Evolutionary conservation across 53 echinoderm and acorn worm genomes (phyloP).

Genomic region (Glandiceps talaboti): DNA sequence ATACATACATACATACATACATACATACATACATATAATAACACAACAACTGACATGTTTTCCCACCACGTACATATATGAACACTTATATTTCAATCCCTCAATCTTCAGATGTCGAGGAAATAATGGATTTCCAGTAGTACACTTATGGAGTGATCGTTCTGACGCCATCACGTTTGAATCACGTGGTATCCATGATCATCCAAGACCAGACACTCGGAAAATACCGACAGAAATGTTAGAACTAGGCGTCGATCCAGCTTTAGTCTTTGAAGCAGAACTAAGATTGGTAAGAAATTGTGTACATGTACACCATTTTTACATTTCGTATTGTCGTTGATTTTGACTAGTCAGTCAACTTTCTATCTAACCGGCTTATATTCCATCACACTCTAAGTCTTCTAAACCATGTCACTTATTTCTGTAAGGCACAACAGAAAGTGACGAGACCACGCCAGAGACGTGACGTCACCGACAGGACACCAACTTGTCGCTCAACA

Average conservation of each 20-base stretch:
- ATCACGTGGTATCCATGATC: slow-evolving; percentile 5
- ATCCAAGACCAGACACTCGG: slow-evolving; percentile 7
- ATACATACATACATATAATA: no score
- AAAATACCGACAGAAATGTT: not conserved
- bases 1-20: no score
- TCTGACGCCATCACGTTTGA: slow-evolving; percentile 11
- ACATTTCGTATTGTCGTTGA: no score
- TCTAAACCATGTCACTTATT: no score
- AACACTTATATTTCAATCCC: no score
- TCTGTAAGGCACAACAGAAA: not conserved
- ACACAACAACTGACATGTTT: no score
- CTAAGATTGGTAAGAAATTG: not conserved
- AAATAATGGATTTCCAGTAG: not conserved
- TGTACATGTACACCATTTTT: no score
- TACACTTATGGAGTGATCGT: slow-evolving; percentile 9
- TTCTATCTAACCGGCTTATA: no score
- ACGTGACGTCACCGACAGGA: not conserved
- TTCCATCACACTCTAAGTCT: no score
- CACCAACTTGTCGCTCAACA: not conserved
- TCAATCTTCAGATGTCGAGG: slow-evolving; percentile 16
- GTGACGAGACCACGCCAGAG: not conserved
- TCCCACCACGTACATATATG: no score
- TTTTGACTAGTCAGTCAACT: no score
- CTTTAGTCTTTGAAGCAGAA: not conserved
- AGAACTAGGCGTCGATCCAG: slow-evolving; percentile 6